A percentile compares a stretch with the other conserved stretches of the same genome.
Evolutionary conservation across 1,140 invertebrate genomes (phyloP).

Genomic region (Hycleus phaleratus): DNA sequence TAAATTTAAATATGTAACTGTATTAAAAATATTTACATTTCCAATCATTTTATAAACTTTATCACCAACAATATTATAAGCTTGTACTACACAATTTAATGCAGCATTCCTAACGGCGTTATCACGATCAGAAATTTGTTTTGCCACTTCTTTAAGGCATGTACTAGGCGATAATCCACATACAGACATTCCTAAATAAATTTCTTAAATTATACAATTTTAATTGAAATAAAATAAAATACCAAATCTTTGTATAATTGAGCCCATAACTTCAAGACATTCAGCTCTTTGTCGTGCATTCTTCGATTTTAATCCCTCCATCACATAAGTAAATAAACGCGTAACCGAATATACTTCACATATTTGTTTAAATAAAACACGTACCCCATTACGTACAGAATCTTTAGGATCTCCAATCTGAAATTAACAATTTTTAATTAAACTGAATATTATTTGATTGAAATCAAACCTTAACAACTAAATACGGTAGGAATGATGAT

Average conservation of each 20-base stretch:
- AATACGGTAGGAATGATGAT: slow-evolving; percentile 87
- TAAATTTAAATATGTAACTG: too few relatives aligned
- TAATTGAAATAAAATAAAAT: slow-evolving; percentile 37
- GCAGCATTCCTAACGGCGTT: slow-evolving; percentile 94
- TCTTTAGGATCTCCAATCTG: slow-evolving; percentile 95
- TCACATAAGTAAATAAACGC: slow-evolving; percentile 81
- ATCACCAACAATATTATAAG: slow-evolving; percentile 86
- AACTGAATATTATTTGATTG: too few relatives aligned
- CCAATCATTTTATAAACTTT: slow-evolving; percentile 87
- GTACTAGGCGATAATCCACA: slow-evolving; percentile 68
- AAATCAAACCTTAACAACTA: slow-evolving; percentile 31
- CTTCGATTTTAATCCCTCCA: slow-evolving; percentile 94
- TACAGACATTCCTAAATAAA: slow-evolving; percentile 44
- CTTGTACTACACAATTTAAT: slow-evolving; percentile 86
- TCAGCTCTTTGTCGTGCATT: slow-evolving; percentile 93
- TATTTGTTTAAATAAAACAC: slow-evolving; percentile 77
- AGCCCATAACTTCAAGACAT: slow-evolving; percentile 86
- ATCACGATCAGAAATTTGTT: slow-evolving; percentile 91
- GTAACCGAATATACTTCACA: slow-evolving; percentile 79
- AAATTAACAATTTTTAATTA: slow-evolving; percentile 8
- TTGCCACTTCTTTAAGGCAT: slow-evolving; percentile 86
- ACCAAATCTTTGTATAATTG: slow-evolving; percentile 80
- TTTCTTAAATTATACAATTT: slow-evolving; percentile 7
- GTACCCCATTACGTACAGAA: slow-evolving; percentile 80
- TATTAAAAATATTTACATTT: slow-evolving; percentile 49